phyloP scores from a whole-genome alignment of 2,888 invertebrate genomes.

The Leucania comma region DNA sequence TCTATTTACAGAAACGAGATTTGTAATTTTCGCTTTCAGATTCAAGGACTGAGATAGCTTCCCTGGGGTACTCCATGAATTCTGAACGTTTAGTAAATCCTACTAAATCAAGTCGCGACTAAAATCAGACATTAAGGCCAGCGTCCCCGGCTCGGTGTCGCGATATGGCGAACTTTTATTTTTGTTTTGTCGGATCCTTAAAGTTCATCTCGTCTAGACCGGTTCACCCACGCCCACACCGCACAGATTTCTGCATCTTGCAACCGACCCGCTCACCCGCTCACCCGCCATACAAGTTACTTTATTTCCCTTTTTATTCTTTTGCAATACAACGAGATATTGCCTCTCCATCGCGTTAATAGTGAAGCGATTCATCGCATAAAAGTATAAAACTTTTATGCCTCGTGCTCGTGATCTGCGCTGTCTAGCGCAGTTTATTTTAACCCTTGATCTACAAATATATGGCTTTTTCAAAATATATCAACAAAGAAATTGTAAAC shows the following conservation, averaged over 20 bases:
- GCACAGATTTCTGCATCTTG: conserved; percentile 90
- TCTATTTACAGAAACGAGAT: conserved; percentile 19
- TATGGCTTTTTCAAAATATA: conserved; percentile 10
- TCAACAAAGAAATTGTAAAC: not conserved
- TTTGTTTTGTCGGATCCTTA: conserved; percentile 86
- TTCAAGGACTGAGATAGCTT: conserved; percentile 10
- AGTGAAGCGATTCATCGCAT: conserved; percentile 79
- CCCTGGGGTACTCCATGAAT: conserved; percentile 29
- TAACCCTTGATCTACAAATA: conserved; percentile 38
- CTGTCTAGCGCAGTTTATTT: conserved; percentile 50
- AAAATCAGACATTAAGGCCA: conserved; percentile 80
- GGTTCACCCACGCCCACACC: conserved; percentile 87
- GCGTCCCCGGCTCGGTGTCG: conserved; percentile 80
- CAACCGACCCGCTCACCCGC: conserved; percentile 80
- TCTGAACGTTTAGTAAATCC: conserved; percentile 62
- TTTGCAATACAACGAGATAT: conserved; percentile 86
- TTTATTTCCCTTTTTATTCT: conserved; percentile 87
- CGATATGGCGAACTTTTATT: conserved; percentile 84
- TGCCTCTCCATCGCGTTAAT: conserved; percentile 80
- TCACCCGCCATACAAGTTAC: conserved; percentile 84
- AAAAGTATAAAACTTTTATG: conserved; percentile 68
- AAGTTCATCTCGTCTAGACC: conserved; percentile 90
- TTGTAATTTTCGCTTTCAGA: conserved; percentile 20
- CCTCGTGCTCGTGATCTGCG: conserved; percentile 57
- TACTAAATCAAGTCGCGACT: conserved; percentile 68